Percentiles rank a stretch among this genome's conserved stretches.
These are phyloP conservation scores for Drosophila ohnishii DNA, from an alignment of 1,140 invertebrate genomes.

Conservation along the genomic window DNA sequence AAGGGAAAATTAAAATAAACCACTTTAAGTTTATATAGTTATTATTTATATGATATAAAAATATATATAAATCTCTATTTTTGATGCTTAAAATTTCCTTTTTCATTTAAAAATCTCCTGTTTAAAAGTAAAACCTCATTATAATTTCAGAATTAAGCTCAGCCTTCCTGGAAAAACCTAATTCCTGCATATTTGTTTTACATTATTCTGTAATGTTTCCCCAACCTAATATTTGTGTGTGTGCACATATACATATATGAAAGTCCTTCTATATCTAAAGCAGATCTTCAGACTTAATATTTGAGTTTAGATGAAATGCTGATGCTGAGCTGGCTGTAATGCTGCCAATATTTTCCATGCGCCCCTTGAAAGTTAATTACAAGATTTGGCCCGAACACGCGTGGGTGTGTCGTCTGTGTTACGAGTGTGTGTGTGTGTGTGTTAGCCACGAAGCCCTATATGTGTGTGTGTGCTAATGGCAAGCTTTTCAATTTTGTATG, in stretches of 20 bases:
- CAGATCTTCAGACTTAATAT: constrained; percentile 37
- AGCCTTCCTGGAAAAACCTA: not conserved
- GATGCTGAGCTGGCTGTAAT: constrained; percentile 41
- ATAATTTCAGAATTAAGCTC: no score
- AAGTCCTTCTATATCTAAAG: constrained; percentile 2
- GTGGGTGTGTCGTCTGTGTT: not conserved
- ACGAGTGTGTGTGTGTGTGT: constrained; percentile 1
- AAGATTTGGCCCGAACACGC: constrained; percentile 40
- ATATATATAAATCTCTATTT: not conserved
- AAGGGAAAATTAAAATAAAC: not conserved
- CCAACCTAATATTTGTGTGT: constrained; percentile 41
- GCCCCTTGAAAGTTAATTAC: constrained; percentile 72
- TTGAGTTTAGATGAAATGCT: constrained; percentile 49
- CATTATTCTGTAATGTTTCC: constrained; percentile 9
- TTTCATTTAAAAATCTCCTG: not conserved
- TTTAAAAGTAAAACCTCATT: not conserved
- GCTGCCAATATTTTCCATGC: constrained; percentile 59
- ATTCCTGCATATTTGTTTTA: constrained; percentile 12
- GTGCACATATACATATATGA: not conserved
- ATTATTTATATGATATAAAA: not conserved
- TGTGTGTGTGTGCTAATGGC: constrained; percentile 45
- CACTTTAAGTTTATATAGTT: not conserved
- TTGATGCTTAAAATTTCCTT: not conserved
- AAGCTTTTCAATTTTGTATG: constrained; percentile 59
- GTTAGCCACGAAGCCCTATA: constrained; percentile 14